Evolutionary conservation across 1,140 invertebrate species (phyloP).

Genomic region (Oedothorax gibbosus): DNA sequence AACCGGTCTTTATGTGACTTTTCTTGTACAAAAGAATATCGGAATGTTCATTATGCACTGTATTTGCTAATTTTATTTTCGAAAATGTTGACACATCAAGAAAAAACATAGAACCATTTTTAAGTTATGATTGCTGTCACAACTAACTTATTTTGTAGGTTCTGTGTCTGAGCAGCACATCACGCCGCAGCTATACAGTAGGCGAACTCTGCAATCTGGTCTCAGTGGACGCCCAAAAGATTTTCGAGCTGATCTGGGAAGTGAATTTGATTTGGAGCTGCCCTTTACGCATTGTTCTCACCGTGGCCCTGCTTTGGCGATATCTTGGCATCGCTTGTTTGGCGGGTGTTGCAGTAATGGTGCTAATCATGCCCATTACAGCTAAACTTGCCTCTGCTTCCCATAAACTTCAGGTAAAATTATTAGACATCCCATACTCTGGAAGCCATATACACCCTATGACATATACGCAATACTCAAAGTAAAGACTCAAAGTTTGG

Average conservation of each 20-base stretch:
- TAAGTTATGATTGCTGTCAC: too few species aligned
- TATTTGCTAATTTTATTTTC: too few species aligned
- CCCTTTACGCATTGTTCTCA: conserved; percentile 60
- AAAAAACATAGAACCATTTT: too few species aligned
- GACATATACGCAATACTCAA: too few species aligned
- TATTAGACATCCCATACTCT: too few species aligned
- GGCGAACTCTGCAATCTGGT: conserved; percentile 64
- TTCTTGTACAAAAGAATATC: too few species aligned
- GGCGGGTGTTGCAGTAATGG: conserved; percentile 69
- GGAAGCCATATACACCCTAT: too few species aligned
- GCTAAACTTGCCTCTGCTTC: conserved; percentile 66
- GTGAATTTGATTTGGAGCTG: conserved; percentile 55
- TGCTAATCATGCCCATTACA: conserved; percentile 70
- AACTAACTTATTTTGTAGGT: conserved; percentile 21
- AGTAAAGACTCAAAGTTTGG: too few species aligned
- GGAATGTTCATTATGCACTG: too few species aligned
- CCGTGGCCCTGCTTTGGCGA: conserved; percentile 60
- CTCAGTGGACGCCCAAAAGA: conserved; percentile 62
- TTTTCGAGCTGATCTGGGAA: conserved; percentile 51
- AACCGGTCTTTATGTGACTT: too few species aligned
- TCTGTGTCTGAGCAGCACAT: conserved; percentile 41
- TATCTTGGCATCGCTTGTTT: conserved; percentile 67
- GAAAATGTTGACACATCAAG: too few species aligned
- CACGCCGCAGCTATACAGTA: conserved; percentile 58
- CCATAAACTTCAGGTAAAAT: conserved; percentile 36